These are phyloP conservation scores for Orthosia incerta DNA, from an alignment of 2,888 invertebrate genomes.

Conservation along the genomic window DNA sequence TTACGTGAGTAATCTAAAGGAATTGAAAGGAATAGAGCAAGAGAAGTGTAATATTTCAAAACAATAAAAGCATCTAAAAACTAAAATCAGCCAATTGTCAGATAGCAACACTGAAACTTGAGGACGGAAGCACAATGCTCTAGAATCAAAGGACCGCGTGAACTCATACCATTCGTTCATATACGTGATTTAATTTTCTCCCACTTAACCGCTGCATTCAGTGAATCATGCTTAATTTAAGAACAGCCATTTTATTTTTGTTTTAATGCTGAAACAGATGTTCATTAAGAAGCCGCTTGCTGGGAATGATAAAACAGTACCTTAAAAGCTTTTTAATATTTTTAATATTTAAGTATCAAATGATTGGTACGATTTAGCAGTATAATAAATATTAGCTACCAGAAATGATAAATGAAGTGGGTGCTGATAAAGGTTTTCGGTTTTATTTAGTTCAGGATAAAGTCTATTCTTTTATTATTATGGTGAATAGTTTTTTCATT, in stretches of 20 bases:
- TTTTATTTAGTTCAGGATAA: background rate
- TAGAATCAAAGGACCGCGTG: background rate
- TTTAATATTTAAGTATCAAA: background rate
- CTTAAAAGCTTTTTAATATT: too few relatives aligned
- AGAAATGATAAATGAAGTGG: background rate
- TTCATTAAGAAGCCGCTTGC: conserved; percentile 1
- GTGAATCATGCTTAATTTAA: conserved; percentile 13
- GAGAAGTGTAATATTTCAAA: conserved; percentile 5
- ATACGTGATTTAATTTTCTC: conserved; percentile 12
- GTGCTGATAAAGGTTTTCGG: background rate
- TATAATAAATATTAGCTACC: background rate
- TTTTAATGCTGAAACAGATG: background rate
- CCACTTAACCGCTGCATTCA: background rate
- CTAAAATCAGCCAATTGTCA: too few relatives aligned
- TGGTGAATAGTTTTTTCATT: too few relatives aligned
- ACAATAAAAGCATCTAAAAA: background rate
- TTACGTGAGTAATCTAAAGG: background rate
- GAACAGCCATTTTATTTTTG: background rate
- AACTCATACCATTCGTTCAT: background rate
- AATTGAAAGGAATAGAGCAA: conserved; percentile 5
- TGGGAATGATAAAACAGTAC: background rate
- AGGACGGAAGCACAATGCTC: background rate
- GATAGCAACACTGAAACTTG: too few relatives aligned
- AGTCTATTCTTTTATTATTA: background rate
- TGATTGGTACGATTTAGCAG: background rate